Evolutionary conservation across 2,113 vertebrate genomes (phyloP).

Genomic region (Myotis lucifugus): DNA sequence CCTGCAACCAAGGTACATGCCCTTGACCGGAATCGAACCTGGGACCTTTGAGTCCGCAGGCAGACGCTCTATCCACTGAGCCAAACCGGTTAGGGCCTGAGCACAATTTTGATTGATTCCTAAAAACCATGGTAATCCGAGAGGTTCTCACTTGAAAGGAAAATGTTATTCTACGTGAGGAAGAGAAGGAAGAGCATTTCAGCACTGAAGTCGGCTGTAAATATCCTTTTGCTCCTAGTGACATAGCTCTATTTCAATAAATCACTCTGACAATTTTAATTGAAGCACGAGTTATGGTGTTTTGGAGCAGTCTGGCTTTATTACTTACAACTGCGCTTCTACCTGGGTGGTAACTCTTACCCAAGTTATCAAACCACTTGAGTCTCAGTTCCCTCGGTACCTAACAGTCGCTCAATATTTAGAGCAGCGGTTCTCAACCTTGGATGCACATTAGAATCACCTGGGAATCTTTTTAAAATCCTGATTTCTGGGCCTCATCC

Average conservation of each 20-base stretch:
- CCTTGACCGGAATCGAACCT: too few relatives aligned
- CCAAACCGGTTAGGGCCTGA: too few relatives aligned
- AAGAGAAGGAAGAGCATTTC: background rate
- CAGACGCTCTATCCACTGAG: too few relatives aligned
- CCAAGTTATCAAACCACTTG: fast-evolving
- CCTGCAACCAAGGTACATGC: too few relatives aligned
- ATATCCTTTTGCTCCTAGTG: background rate
- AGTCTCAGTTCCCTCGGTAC: background rate
- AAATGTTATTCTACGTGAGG: background rate
- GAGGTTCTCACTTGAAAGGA: background rate
- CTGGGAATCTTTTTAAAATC: too few relatives aligned
- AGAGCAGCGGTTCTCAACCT: background rate
- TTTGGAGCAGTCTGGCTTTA: background rate
- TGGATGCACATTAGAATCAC: too few relatives aligned
- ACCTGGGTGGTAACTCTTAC: background rate
- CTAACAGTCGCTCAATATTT: background rate
- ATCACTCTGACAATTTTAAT: background rate
- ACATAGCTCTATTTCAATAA: background rate
- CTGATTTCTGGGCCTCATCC: too few relatives aligned
- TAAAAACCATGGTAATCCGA: background rate
- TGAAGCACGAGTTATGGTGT: background rate
- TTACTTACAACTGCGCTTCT: background rate
- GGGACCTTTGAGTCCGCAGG: too few relatives aligned
- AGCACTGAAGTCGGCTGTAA: background rate
- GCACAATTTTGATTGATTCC: background rate